These are phyloP conservation scores for Caenorhabditis doughertyi DNA, from an alignment of 2,888 invertebrate genomes.

Conservation along the genomic window DNA sequence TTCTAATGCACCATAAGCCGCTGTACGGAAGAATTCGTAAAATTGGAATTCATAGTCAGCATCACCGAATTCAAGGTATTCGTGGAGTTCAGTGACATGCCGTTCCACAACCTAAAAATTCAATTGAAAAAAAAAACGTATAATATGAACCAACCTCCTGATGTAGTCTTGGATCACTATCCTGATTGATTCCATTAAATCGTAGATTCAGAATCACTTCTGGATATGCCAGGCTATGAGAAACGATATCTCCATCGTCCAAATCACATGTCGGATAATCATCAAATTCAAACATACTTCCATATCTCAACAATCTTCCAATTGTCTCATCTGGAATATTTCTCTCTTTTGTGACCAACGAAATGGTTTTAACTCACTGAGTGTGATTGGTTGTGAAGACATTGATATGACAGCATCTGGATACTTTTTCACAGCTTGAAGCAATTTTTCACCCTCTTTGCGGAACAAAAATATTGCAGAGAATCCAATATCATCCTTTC, in stretches of 20 bases:
- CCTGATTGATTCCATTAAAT: slow-evolving; percentile 70
- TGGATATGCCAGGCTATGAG: slow-evolving; percentile 49
- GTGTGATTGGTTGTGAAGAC: not conserved
- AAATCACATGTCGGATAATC: slow-evolving; percentile 49
- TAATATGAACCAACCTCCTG: slow-evolving; percentile 66
- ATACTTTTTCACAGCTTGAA: slow-evolving; percentile 34
- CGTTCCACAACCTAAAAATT: slow-evolving; percentile 70
- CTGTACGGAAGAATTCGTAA: slow-evolving; percentile 68
- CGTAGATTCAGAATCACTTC: slow-evolving; percentile 72
- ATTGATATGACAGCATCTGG: slow-evolving; percentile 15
- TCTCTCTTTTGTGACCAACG: not conserved
- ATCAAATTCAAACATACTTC: not conserved
- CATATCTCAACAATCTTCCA: slow-evolving; percentile 22
- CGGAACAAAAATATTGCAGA: slow-evolving; percentile 78
- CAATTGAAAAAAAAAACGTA: not conserved
- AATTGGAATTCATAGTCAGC: slow-evolving; percentile 52
- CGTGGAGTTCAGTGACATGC: slow-evolving; percentile 66
- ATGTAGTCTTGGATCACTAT: slow-evolving; percentile 70
- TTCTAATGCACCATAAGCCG: slow-evolving; percentile 69
- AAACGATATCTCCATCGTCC: slow-evolving; percentile 66
- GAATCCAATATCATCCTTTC: slow-evolving; percentile 76
- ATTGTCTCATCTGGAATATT: slow-evolving; percentile 31
- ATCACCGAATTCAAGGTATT: slow-evolving; percentile 59
- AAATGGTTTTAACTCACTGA: not conserved
- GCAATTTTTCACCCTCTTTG: slow-evolving; percentile 58